These are phyloP conservation scores for Recurvirostra avosetta DNA, from an alignment of 2,113 vertebrate species.

Conservation along the genomic window DNA sequence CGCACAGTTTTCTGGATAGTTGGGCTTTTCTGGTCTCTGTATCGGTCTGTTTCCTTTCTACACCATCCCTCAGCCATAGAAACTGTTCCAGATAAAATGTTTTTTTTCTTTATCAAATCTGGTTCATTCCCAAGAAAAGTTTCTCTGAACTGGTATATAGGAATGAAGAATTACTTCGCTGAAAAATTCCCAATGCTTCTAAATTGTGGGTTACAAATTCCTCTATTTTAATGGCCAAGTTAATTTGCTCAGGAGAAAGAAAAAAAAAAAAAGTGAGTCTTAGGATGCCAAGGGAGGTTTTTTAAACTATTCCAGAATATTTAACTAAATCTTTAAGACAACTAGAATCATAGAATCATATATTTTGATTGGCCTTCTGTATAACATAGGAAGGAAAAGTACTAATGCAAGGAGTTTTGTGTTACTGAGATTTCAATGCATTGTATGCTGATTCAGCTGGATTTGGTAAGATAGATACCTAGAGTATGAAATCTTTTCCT, in stretches of 20 bases:
- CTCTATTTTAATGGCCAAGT: neutral
- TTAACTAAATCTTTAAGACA: neutral
- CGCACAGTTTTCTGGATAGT: rapidly evolving
- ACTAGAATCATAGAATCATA: neutral
- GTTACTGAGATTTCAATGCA: neutral
- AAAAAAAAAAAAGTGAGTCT: neutral
- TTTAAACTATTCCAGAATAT: neutral
- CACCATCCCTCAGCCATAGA: neutral
- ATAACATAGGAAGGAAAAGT: neutral
- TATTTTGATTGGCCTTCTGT: neutral
- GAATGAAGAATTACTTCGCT: neutral
- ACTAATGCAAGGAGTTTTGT: neutral
- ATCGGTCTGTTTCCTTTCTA: neutral
- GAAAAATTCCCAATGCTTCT: neutral
- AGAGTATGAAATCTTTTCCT: neutral
- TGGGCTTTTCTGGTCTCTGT: neutral
- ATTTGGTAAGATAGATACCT: neutral
- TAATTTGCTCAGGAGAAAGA: neutral
- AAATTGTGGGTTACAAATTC: neutral
- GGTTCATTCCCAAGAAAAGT: neutral
- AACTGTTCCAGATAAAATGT: neutral
- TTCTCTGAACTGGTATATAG: neutral
- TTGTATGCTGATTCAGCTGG: neutral
- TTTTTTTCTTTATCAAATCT: neutral
- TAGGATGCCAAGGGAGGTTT: neutral